Conservation (phyloP, 2,888 invertebrate genomes). For the Copidosoma aretas region DNA sequence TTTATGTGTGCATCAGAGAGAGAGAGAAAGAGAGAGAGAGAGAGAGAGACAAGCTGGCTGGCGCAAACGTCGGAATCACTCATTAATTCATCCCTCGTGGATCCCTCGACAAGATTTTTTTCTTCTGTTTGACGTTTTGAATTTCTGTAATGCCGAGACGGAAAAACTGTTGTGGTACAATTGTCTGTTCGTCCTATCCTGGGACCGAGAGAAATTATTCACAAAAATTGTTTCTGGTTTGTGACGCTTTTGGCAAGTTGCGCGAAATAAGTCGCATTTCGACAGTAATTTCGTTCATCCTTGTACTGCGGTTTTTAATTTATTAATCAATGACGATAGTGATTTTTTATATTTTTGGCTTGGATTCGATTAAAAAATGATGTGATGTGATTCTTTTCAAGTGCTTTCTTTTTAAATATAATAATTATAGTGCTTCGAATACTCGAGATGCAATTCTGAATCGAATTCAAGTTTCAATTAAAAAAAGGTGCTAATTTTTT, state of each 20-base stretch:
- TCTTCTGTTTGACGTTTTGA: neutral
- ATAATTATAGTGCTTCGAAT: neutral
- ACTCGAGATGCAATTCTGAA: neutral
- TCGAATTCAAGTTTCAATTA: neutral
- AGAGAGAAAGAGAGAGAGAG: too few species aligned
- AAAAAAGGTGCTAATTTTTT: neutral
- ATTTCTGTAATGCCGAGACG: neutral
- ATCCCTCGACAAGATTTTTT: neutral
- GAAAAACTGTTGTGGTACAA: neutral
- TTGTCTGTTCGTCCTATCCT: neutral
- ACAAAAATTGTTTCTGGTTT: conserved; percentile 10
- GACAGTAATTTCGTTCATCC: neutral
- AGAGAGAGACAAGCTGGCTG: too few species aligned
- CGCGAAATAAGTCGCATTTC: conserved; percentile 34
- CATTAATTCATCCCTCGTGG: too few species aligned
- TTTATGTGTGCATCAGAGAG: neutral
- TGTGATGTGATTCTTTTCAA: neutral
- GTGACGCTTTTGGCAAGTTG: conserved; percentile 9
- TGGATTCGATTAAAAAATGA: neutral
- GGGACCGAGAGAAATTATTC: conserved; percentile 12
- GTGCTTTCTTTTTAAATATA: neutral
- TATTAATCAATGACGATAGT: neutral
- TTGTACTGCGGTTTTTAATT: neutral
- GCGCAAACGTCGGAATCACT: too few species aligned
- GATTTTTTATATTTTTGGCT: neutral